These are phyloP conservation scores for Lepidocyrtoides sp. DNA, from an alignment of 2,888 invertebrate species.

Conservation along the genomic window DNA sequence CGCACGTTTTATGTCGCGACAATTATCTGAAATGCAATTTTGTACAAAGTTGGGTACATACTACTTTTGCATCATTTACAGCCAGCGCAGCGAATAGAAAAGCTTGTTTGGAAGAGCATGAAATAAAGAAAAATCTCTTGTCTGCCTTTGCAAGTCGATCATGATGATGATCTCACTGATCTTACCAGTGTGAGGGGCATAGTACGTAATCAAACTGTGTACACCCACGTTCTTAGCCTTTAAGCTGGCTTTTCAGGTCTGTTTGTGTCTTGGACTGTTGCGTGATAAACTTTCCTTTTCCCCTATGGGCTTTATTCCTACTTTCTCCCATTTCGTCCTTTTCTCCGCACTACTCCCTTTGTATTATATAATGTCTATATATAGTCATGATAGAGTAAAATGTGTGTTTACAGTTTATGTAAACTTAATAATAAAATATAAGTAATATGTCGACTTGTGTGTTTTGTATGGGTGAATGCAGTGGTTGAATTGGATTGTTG, in stretches of 20 bases:
- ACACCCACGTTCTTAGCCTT: neutral
- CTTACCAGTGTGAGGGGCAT: neutral
- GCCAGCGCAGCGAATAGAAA: too few relatives aligned
- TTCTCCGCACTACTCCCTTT: neutral
- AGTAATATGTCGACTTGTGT: conserved; percentile 13
- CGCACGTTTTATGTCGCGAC: conserved; percentile 29
- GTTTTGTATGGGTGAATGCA: neutral
- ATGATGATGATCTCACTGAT: neutral
- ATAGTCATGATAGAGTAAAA: neutral
- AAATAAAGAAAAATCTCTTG: conserved; percentile 10
- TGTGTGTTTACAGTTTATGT: neutral
- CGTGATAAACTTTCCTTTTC: conserved; percentile 59
- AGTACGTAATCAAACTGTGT: neutral
- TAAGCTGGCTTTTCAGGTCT: neutral
- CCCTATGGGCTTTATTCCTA: conserved; percentile 34
- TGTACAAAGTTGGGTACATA: too few relatives aligned
- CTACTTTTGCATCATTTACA: too few relatives aligned
- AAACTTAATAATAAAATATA: conserved; percentile 37
- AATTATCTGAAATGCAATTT: conserved; percentile 38
- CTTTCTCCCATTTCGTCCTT: conserved; percentile 38
- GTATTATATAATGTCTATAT: too few relatives aligned
- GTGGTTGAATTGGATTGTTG: neutral
- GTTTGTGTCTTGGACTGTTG: conserved; percentile 61
- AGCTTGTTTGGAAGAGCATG: neutral
- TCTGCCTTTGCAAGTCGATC: neutral